These are phyloP conservation scores for Gorsachius magnificus DNA, from an alignment of 2,797 vertebrate genomes.

Conservation along the genomic window DNA sequence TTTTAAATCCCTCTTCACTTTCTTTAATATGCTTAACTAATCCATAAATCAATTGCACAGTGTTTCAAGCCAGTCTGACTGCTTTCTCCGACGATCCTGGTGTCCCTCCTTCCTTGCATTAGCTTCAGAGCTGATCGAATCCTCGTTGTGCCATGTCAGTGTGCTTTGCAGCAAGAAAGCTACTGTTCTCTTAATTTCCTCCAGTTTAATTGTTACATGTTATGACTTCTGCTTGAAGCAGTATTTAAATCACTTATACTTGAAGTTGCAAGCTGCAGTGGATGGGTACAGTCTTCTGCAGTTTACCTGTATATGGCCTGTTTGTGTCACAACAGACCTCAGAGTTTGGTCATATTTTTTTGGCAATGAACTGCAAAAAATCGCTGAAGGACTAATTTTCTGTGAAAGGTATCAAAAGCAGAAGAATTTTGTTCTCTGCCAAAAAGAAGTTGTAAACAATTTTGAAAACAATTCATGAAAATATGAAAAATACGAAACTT, in stretches of 20 bases:
- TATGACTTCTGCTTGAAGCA: neutral
- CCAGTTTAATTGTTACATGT: neutral
- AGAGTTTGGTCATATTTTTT: neutral
- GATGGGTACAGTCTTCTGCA: neutral
- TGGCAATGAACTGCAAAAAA: neutral
- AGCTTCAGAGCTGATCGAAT: neutral
- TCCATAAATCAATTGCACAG: neutral
- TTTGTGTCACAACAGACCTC: neutral
- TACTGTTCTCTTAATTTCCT: neutral
- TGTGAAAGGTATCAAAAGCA: neutral
- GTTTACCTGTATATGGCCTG: neutral
- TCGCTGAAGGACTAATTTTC: neutral
- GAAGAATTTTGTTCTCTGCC: neutral
- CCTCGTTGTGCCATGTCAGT: neutral
- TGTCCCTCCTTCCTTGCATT: neutral
- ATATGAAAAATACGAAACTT: neutral
- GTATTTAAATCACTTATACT: accelerated
- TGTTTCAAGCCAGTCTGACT: neutral
- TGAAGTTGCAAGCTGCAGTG: accelerated
- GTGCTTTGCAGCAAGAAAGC: neutral
- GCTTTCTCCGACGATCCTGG: neutral
- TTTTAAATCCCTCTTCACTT: neutral
- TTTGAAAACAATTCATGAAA: neutral
- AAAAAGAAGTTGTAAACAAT: neutral
- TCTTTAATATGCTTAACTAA: neutral